phyloP scores from a whole-genome alignment of 2,113 vertebrate species.

The Eclectus roratus region DNA sequence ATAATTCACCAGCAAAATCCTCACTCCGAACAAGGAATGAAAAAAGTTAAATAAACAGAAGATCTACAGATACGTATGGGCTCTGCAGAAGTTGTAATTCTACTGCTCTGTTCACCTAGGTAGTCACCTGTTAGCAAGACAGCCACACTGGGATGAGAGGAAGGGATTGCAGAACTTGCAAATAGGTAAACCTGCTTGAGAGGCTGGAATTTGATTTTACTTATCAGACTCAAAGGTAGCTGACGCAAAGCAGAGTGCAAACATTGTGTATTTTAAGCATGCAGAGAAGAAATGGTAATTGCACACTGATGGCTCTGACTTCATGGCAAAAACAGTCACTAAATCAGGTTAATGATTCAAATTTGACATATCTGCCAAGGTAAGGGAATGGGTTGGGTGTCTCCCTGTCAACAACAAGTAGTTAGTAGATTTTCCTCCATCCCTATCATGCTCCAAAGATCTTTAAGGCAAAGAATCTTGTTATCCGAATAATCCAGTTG shows the following conservation, averaged over 20 bases:
- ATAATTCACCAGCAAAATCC: slow-evolving; percentile 66
- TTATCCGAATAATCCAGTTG: slow-evolving; percentile 2
- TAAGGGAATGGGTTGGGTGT: not conserved
- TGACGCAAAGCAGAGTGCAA: not conserved
- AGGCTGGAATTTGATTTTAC: slow-evolving; percentile 39
- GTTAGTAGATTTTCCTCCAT: not conserved
- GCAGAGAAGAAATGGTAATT: slow-evolving; percentile 2
- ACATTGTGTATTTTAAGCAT: not conserved
- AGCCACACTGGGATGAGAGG: not conserved
- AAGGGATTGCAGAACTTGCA: not conserved
- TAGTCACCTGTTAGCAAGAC: not conserved
- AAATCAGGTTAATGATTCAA: slow-evolving; percentile 21
- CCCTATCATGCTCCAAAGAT: slow-evolving; percentile 5
- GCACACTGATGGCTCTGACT: not conserved
- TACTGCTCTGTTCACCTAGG: not conserved
- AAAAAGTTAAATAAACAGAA: slow-evolving; percentile 36
- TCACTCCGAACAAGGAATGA: slow-evolving; percentile 30
- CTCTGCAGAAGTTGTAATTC: not conserved
- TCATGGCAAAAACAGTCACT: slow-evolving; percentile 18
- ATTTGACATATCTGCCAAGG: not conserved
- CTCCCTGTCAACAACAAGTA: not conserved
- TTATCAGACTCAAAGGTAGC: slow-evolving; percentile 19
- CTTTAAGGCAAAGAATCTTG: not conserved
- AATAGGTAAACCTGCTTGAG: not conserved
- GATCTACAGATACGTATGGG: not conserved